phyloP scores from a whole-genome alignment of 2,888 invertebrate genomes.

The Branchellion lobata region DNA sequence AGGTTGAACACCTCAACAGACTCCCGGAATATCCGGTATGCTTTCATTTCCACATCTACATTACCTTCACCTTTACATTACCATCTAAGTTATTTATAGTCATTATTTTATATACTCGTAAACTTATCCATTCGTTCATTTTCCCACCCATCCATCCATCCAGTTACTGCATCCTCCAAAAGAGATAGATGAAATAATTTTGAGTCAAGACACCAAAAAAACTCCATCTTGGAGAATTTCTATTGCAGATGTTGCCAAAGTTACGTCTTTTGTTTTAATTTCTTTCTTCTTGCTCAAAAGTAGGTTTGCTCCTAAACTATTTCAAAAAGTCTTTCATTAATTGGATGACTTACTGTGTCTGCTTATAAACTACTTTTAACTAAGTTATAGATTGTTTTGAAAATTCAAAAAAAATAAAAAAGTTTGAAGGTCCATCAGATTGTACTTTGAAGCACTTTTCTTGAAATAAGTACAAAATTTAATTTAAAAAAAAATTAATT shows the following conservation, averaged over 20 bases:
- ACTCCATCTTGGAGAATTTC: not conserved
- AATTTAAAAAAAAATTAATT: too few species aligned
- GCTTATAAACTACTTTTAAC: too few species aligned
- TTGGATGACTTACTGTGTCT: too few species aligned
- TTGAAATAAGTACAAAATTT: too few species aligned
- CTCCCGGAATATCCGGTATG: not conserved
- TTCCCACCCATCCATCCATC: too few species aligned
- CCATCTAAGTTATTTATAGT: not conserved
- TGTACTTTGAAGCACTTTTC: too few species aligned
- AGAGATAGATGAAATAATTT: not conserved
- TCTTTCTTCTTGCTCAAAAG: not conserved
- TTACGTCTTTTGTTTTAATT: not conserved
- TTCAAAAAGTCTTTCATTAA: not conserved
- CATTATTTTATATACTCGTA: too few species aligned
- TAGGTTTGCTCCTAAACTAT: not conserved
- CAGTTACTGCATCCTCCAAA: not conserved
- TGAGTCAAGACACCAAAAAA: too few species aligned
- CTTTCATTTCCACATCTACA: not conserved
- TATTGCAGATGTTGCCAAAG: not conserved
- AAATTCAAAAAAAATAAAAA: too few species aligned
- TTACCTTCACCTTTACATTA: not conserved
- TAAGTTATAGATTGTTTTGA: too few species aligned
- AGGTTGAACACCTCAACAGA: not conserved
- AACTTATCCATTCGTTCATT: too few species aligned
- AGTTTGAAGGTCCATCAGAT: too few species aligned